A percentile compares a stretch with the other conserved stretches of the same genome.
phyloP scores from a whole-genome alignment of 2,113 vertebrate species.

The Cepphus grylle region DNA sequence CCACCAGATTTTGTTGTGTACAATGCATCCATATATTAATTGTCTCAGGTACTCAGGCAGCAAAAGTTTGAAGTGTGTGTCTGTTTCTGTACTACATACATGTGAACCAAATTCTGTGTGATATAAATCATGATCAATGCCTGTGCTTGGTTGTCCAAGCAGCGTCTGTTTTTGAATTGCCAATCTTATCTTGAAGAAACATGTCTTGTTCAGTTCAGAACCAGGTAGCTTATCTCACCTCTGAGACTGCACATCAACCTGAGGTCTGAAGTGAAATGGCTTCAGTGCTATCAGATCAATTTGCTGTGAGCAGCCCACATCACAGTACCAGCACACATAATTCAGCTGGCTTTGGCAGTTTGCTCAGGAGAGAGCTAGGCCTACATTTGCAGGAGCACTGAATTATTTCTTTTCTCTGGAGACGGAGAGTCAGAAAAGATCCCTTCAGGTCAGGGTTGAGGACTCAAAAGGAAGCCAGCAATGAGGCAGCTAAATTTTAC shows the following conservation, averaged over 20 bases:
- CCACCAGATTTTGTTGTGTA: neutral
- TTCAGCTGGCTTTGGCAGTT: conserved; percentile 56
- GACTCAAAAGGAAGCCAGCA: conserved; percentile 6
- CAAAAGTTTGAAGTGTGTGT: neutral
- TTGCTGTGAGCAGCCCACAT: conserved; percentile 49
- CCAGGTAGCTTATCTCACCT: conserved; percentile 63
- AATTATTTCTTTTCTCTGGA: conserved; percentile 59
- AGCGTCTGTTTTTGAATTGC: conserved; percentile 24
- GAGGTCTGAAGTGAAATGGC: conserved; percentile 56
- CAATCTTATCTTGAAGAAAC: conserved; percentile 61
- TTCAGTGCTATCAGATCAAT: conserved; percentile 53
- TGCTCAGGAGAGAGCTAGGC: conserved; percentile 21
- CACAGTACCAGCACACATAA: conserved; percentile 33
- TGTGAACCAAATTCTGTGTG: neutral
- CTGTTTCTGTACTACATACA: neutral
- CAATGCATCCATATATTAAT: neutral
- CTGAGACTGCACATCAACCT: conserved; percentile 56
- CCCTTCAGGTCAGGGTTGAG: conserved; percentile 43
- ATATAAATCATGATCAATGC: neutral
- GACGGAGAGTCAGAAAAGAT: conserved; percentile 21
- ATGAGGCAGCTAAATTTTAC: conserved; percentile 9
- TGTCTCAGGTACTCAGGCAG: neutral
- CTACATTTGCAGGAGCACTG: conserved; percentile 12
- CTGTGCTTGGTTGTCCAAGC: neutral
- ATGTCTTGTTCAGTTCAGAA: conserved; percentile 50